These are phyloP conservation scores for Crossaster papposus DNA, from an alignment of 53 echinoderm and acorn worm species.

Conservation along the genomic window DNA sequence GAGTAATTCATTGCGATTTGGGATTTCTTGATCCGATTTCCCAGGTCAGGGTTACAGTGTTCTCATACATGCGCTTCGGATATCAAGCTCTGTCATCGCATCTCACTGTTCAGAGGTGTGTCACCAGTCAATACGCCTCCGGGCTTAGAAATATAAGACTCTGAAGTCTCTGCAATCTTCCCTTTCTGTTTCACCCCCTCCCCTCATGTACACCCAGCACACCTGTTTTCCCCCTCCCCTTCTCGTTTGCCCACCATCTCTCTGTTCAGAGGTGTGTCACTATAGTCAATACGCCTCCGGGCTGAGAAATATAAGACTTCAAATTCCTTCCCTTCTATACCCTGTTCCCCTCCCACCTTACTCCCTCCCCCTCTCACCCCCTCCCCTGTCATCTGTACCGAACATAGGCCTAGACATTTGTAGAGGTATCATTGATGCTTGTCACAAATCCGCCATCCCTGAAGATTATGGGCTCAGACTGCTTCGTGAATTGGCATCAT, in stretches of 20 bases:
- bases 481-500: neutral
- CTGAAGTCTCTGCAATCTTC: neutral
- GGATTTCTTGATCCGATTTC: neutral
- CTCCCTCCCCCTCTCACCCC: neutral
- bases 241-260: neutral
- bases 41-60: neutral
- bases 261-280: neutral
- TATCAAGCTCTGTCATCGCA: neutral
- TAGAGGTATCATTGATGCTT: neutral
- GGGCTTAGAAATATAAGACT: neutral
- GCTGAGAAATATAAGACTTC: neutral
- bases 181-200: too few species aligned
- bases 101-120: neutral
- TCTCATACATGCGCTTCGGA: neutral
- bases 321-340: neutral
- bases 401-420: neutral
- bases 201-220: too few species aligned
- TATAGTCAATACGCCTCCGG: neutral
- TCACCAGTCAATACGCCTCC: neutral
- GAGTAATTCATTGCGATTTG: neutral
- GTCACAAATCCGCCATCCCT: neutral
- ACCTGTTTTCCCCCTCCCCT: too few species aligned
- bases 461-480: slow-evolving; percentile 20
- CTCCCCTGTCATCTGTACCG: neutral
- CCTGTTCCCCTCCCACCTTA: neutral